Base-by-base conservation (phyloP, 2,797 vertebrate genomes). In the Periparus ater region DNA sequence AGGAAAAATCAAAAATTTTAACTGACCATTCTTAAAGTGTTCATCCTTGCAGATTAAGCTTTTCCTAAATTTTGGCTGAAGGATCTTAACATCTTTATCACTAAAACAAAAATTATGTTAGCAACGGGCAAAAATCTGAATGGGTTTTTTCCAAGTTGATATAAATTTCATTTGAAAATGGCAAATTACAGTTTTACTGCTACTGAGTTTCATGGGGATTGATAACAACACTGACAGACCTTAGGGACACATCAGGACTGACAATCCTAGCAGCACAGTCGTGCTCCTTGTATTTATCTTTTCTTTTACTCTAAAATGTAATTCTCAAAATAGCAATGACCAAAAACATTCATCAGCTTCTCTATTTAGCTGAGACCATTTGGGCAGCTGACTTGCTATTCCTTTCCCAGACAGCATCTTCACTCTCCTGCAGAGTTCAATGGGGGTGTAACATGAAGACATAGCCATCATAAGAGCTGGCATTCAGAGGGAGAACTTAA, bases 401-500 rank as follows among this genome's bases (percentile, higher is more conserved):
- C 48, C 34, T 50, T 77, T 73, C 36, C 45, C 48, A 63, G 42
- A 72, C 29, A 85, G 40, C 20, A 77, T 53, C 66, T 89, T 93
- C n/a, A 62, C 48, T 58, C 50, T 86, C 53, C 51, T 63, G 32
- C 20, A 55, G 44, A 66, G 54, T 85, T 93, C 70, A 88, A 8
- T 15, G 36, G 22, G 48, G 32, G 10, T 19, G 7, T 29, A 81
- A 79, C 13, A 9, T 13, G 66, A 68, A 91, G 86, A 83, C 8
- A 21, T 54, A 83, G 21, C 34, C 60, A 18, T 63, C 44, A 40
- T 60, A 89, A n/a, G 60, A 83, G 55, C 1, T 78, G 40, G 38
- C 50, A 89, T 89, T 67, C 27, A 62, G 50, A 72, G n/a, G 61
- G 74, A 73, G 16, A 91, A 79, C 68, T 92, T 89, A 91, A 93